phyloP scores from a whole-genome alignment of 1,140 invertebrate species.

The Andricus grossulariae region DNA sequence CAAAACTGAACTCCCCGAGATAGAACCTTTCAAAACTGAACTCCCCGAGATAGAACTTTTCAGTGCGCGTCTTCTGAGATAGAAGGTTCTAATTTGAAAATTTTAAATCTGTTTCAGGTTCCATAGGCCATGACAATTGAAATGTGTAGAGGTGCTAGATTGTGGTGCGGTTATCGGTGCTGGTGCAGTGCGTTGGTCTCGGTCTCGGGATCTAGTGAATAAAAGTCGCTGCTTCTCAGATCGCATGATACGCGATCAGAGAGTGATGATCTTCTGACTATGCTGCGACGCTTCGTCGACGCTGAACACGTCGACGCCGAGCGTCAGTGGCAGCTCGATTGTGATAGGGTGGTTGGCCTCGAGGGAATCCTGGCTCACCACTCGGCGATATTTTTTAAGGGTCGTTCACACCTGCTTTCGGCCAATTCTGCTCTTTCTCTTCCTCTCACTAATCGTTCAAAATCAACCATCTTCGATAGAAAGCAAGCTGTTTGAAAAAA shows the following conservation, averaged over 20 bases:
- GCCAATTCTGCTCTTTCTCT: constrained; percentile 37
- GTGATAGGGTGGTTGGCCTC: constrained; percentile 68
- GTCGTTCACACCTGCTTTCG: constrained; percentile 62
- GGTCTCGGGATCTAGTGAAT: constrained; percentile 41
- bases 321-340: constrained; percentile 65
- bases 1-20: too few relatives aligned
- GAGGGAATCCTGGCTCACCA: constrained; percentile 54
- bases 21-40: too few relatives aligned
- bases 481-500: not conserved
- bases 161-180: constrained; percentile 71
- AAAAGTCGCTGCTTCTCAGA: constrained; percentile 53
- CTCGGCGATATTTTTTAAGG: constrained; percentile 65
- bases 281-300: constrained; percentile 56
- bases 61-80: too few relatives aligned
- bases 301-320: constrained; percentile 51
- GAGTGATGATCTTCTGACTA: constrained; percentile 61
- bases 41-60: too few relatives aligned
- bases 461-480: not conserved
- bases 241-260: constrained; percentile 52
- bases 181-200: constrained; percentile 62
- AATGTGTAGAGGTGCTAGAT: constrained; percentile 77
- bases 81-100: too few relatives aligned
- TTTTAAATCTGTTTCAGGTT: constrained; percentile 75
- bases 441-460: not conserved
- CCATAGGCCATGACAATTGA: constrained; percentile 87